Conservation (phyloP, 1,140 invertebrate genomes). For the Drosophila tropicalis region DNA sequence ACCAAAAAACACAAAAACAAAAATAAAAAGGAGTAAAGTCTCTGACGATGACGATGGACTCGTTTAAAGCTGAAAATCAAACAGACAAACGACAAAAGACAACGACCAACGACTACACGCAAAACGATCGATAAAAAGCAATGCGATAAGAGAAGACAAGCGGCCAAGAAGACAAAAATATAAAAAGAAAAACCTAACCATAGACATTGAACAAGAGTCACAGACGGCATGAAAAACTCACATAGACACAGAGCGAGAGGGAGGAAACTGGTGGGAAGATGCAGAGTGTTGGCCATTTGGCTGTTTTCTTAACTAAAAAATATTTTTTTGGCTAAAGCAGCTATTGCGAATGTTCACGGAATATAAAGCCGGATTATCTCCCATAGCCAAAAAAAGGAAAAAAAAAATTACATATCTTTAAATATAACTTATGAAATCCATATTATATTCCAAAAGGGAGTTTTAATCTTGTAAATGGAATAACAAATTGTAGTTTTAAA, state of each 20-base stretch:
- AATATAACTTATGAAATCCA: too few relatives aligned
- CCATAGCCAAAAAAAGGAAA: too few relatives aligned
- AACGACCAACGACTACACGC: constrained; percentile 36
- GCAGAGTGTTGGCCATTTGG: constrained; percentile 6
- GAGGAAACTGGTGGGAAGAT: too few relatives aligned
- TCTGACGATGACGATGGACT: constrained; percentile 44
- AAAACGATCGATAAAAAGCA: constrained; percentile 72
- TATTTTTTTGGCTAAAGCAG: constrained; percentile 2
- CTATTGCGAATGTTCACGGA: not conserved
- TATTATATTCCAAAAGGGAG: too few relatives aligned
- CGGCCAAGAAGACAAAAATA: not conserved
- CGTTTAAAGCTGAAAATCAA: constrained; percentile 76
- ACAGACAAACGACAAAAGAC: constrained; percentile 55
- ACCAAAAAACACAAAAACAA: constrained; percentile 29
- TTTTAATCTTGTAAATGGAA: not conserved
- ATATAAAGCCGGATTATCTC: not conserved
- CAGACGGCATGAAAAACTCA: not conserved
- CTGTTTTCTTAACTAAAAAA: constrained; percentile 5
- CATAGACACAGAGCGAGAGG: not conserved
- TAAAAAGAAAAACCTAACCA: not conserved
- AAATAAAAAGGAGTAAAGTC: constrained; percentile 54
- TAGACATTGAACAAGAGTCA: not conserved
- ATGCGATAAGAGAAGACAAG: constrained; percentile 47
- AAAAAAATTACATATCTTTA: too few relatives aligned
- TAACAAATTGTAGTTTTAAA: too few relatives aligned